These are phyloP conservation scores for Amyelois transitella DNA, from an alignment of 1,140 invertebrate genomes.

Conservation along the genomic window DNA sequence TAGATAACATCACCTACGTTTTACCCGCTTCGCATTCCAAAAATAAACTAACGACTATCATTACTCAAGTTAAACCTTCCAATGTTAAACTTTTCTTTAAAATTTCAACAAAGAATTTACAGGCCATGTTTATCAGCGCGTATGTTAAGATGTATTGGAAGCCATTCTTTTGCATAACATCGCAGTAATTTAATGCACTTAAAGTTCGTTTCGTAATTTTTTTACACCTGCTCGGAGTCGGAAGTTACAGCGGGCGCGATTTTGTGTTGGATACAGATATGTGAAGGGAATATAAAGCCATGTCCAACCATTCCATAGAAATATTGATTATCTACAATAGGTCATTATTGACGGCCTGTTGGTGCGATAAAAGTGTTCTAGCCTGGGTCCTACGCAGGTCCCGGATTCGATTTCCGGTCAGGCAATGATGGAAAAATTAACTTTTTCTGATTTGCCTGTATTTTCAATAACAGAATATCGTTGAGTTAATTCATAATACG, in stretches of 20 bases:
- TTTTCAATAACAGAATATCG: no score
- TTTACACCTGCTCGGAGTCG: constrained; percentile 1
- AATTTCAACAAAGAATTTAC: neutral
- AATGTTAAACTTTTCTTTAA: neutral
- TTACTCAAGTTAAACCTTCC: neutral
- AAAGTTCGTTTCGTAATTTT: constrained; percentile 1
- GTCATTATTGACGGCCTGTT: no score
- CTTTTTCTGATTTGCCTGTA: no score
- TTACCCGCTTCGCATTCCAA: constrained; percentile 7
- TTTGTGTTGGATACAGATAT: neutral
- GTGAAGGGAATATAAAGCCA: neutral
- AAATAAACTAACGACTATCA: constrained; percentile 3
- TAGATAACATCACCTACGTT: constrained; percentile 26
- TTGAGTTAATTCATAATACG: no score
- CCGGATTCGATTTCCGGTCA: no score
- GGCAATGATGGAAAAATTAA: no score
- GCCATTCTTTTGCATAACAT: neutral
- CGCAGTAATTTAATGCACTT: constrained; percentile 2
- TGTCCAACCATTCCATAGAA: no score
- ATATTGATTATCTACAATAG: no score
- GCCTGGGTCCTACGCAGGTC: no score
- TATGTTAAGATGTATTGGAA: neutral
- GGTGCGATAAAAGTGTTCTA: no score
- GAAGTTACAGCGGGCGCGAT: constrained; percentile 1
- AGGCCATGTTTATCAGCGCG: neutral